Conservation (phyloP, 2,888 invertebrate species). For the Acholoe squamosa region DNA sequence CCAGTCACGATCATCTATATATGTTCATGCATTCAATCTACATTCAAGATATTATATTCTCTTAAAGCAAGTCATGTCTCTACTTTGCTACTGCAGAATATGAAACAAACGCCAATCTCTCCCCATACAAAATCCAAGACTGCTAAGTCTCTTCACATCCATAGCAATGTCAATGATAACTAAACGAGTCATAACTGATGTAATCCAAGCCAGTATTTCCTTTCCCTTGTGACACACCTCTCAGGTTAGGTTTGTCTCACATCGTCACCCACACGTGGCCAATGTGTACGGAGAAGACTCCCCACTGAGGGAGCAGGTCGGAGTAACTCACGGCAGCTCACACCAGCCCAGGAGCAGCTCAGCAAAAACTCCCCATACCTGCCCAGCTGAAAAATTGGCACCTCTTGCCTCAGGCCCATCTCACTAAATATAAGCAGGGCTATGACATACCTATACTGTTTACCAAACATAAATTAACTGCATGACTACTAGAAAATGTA, state of each 20-base stretch:
- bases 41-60: too few relatives aligned
- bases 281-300: background rate
- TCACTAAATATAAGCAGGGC: background rate
- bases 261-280: background rate
- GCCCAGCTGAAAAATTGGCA: slow-evolving; percentile 27
- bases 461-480: slow-evolving; percentile 16
- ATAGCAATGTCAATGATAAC: background rate
- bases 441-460: background rate
- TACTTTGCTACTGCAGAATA: too few relatives aligned
- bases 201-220: background rate
- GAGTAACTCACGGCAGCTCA: too few relatives aligned
- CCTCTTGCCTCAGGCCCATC: background rate
- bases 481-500: background rate
- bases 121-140: too few relatives aligned
- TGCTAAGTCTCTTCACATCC: too few relatives aligned
- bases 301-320: background rate
- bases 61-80: too few relatives aligned
- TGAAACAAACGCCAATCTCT: too few relatives aligned
- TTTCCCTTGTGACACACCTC: background rate
- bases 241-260: background rate
- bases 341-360: background rate
- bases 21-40: too few relatives aligned
- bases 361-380: background rate
- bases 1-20: too few relatives aligned
- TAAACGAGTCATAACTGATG: background rate